Evolutionary conservation across 2,888 invertebrate species (phyloP).

Genomic region (Tetranychus truncatus): DNA sequence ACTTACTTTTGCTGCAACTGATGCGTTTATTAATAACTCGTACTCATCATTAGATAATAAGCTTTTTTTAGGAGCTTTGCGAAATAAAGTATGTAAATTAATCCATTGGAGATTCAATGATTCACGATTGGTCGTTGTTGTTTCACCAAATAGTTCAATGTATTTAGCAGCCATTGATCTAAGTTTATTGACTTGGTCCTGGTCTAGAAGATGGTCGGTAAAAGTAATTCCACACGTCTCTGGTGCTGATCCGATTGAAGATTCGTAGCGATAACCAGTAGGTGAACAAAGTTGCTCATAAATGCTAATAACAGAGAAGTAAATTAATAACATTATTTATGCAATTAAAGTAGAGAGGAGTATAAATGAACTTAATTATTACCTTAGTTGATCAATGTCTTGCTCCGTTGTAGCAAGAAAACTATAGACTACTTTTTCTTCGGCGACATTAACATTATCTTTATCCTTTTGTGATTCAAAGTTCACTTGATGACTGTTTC

Average conservation of each 20-base stretch:
- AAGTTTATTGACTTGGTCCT: neutral
- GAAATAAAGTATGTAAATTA: slow-evolving; percentile 5
- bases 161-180: neutral
- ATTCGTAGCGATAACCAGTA: neutral
- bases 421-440: neutral
- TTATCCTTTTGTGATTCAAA: too few relatives aligned
- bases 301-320: neutral
- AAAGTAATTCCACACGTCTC: neutral
- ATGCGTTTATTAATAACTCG: neutral
- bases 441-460: neutral
- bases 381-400: slow-evolving; percentile 3
- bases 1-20: slow-evolving; percentile 10
- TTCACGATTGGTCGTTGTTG: slow-evolving; percentile 7
- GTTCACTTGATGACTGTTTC: too few relatives aligned
- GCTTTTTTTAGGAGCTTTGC: neutral
- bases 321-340: neutral
- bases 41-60: neutral
- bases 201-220: neutral
- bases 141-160: neutral
- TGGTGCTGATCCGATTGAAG: neutral
- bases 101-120: slow-evolving; percentile 10
- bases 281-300: neutral
- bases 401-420: slow-evolving; percentile 1
- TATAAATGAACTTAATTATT: neutral
- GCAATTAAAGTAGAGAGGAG: neutral